Conservation (phyloP, 1,140 invertebrate species). For the Pomacea maculata region DNA sequence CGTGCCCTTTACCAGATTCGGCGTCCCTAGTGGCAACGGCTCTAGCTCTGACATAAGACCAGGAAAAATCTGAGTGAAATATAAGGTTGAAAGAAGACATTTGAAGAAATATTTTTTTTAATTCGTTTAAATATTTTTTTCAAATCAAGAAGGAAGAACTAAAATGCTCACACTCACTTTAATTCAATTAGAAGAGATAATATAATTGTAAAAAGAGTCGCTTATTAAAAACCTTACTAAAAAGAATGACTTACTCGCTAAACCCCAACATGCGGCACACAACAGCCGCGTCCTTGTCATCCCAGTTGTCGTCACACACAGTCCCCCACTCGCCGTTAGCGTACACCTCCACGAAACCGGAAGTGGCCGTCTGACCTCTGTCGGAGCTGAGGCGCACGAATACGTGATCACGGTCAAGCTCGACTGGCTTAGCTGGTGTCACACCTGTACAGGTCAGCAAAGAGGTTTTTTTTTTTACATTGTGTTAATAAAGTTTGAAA, state of each 20-base stretch:
- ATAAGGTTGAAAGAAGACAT: no score
- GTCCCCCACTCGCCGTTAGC: constrained; percentile 37
- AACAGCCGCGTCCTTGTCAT: constrained; percentile 44
- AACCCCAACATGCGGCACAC: constrained; percentile 40
- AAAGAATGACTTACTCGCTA: background rate
- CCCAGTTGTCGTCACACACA: constrained; percentile 52
- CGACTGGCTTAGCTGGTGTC: constrained; percentile 26
- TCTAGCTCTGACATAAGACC: constrained; percentile 38
- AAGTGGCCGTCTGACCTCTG: constrained; percentile 30
- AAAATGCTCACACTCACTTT: background rate
- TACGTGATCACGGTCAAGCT: constrained; percentile 36
- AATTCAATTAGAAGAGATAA: no score
- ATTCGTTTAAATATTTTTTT: no score
- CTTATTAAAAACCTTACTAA: no score
- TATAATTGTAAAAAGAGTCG: no score
- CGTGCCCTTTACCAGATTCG: constrained; percentile 65
- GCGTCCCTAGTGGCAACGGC: constrained; percentile 24
- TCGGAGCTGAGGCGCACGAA: constrained; percentile 49
- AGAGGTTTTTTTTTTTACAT: no score
- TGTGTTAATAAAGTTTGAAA: background rate
- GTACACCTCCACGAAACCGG: constrained; percentile 73
- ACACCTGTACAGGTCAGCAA: constrained; percentile 20
- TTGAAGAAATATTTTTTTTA: no score
- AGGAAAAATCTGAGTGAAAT: no score
- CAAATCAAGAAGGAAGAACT: background rate